Evolutionary conservation across 2,113 vertebrate species (phyloP).

Genomic region (Thamnaconus septentrionalis): DNA sequence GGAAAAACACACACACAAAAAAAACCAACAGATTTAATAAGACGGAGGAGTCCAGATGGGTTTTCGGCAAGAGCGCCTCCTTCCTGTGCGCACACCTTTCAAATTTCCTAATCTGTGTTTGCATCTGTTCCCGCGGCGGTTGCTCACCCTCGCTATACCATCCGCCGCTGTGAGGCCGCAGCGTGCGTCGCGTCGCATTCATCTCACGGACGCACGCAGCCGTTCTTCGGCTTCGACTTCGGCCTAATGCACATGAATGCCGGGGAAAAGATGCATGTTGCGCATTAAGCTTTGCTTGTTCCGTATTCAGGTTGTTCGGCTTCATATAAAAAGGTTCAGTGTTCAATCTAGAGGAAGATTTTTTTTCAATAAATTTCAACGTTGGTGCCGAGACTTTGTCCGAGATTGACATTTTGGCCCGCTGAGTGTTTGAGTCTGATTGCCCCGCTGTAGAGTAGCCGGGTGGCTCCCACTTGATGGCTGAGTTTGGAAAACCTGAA

Average conservation of each 20-base stretch:
- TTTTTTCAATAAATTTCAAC: background rate
- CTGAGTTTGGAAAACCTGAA: background rate
- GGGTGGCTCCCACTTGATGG: too few species aligned
- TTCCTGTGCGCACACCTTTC: background rate
- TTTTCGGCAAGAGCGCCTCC: background rate
- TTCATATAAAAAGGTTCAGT: too few species aligned
- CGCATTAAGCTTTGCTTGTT: background rate
- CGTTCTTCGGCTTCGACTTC: conserved; percentile 4
- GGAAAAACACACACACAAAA: background rate
- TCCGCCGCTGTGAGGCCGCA: background rate
- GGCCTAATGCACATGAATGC: conserved; percentile 36
- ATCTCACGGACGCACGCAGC: background rate
- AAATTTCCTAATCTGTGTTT: background rate
- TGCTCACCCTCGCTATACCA: background rate
- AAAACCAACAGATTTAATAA: conserved; percentile 35
- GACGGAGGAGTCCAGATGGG: conserved; percentile 11
- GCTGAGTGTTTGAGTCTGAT: too few species aligned
- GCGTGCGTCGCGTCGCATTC: conserved; percentile 19
- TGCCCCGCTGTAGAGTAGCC: too few species aligned
- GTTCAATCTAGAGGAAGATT: background rate
- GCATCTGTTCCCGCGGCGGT: too few species aligned
- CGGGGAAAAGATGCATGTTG: conserved; percentile 23
- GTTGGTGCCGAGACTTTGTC: background rate
- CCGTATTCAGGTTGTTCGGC: too few species aligned
- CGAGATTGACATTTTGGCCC: too few species aligned